phyloP scores from a whole-genome alignment of 2,113 vertebrate species.

The Fulmarus glacialis region DNA sequence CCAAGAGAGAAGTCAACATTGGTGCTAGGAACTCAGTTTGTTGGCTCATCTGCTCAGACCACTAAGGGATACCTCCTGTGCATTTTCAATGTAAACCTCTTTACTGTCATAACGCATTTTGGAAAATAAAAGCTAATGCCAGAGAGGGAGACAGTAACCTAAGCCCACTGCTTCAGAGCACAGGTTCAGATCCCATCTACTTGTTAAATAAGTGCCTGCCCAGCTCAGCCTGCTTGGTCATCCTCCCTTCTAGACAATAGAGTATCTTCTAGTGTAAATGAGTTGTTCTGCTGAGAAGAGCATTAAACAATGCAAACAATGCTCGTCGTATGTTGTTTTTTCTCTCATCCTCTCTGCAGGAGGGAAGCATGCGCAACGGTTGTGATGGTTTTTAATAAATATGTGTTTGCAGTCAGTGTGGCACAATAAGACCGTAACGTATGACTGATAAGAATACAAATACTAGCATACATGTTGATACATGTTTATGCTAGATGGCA shows the following conservation, averaged over 20 bases:
- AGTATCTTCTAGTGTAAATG: background rate
- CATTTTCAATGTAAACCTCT: background rate
- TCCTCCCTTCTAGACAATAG: background rate
- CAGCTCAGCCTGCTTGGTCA: background rate
- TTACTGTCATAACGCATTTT: background rate
- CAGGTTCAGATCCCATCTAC: background rate
- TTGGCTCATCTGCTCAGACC: background rate
- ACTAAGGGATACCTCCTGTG: background rate
- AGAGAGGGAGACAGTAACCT: background rate
- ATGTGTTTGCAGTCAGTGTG: background rate
- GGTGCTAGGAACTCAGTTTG: background rate
- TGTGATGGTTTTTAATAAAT: background rate
- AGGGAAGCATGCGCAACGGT: background rate
- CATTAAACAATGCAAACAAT: background rate
- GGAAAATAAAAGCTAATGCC: background rate
- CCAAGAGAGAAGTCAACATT: fast-evolving
- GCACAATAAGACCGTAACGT: fast-evolving
- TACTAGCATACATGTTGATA: background rate
- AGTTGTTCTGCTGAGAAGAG: background rate
- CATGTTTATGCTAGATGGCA: background rate
- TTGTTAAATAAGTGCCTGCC: background rate
- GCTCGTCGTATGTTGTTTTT: background rate
- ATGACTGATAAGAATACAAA: background rate
- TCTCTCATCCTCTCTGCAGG: background rate
- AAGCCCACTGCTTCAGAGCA: background rate